Evolutionary conservation across 1,140 invertebrate species (phyloP).

Genomic region (Tigriopus japonicus): DNA sequence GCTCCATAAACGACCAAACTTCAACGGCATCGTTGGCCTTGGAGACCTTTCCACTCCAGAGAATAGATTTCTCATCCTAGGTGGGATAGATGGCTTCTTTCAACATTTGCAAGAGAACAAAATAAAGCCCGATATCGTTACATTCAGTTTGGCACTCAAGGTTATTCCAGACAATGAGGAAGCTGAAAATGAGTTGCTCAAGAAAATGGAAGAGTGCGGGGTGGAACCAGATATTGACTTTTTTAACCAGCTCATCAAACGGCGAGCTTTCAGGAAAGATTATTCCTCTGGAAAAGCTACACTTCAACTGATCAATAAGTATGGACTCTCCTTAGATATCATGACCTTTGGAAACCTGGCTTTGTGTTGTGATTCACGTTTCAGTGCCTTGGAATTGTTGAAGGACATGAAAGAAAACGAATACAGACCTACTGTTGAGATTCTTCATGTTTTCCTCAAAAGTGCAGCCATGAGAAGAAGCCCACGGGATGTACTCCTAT

Average conservation of each 20-base stretch:
- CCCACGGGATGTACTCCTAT: no score
- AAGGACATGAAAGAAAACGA: no score
- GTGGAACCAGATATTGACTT: constrained; percentile 5
- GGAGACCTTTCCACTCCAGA: neutral
- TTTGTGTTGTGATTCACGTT: neutral
- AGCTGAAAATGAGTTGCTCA: neutral
- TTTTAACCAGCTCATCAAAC: constrained; percentile 7
- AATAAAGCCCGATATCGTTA: neutral
- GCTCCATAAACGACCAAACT: neutral
- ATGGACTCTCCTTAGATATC: neutral
- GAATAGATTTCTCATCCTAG: neutral
- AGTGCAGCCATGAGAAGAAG: no score
- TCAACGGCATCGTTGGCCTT: neutral
- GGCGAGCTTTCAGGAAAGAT: neutral
- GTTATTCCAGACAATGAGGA: neutral
- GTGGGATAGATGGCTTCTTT: neutral
- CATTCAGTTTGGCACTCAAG: neutral
- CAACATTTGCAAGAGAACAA: neutral
- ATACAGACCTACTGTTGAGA: no score
- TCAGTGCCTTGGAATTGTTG: no score
- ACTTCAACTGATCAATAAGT: neutral
- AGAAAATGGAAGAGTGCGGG: neutral
- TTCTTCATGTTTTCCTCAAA: no score
- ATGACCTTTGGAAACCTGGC: neutral
- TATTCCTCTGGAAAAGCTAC: neutral